These are phyloP conservation scores for Macaria liturata DNA, from an alignment of 2,888 invertebrate genomes.

Conservation along the genomic window DNA sequence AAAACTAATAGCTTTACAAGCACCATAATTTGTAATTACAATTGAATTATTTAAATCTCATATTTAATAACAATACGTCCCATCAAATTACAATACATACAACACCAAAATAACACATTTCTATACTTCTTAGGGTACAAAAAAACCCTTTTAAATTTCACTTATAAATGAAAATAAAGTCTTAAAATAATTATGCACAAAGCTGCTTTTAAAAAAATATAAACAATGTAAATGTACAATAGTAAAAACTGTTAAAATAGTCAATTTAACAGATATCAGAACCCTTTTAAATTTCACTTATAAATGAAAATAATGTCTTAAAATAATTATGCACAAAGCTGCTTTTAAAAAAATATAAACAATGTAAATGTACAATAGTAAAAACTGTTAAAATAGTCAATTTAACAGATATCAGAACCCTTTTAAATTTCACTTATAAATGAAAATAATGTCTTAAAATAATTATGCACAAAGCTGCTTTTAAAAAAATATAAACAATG, in stretches of 20 bases:
- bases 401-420: too few species aligned
- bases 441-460: too few species aligned
- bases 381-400: slow-evolving; percentile 3
- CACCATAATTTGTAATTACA: slow-evolving; percentile 66
- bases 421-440: too few species aligned
- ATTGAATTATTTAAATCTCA: slow-evolving; percentile 55
- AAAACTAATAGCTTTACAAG: slow-evolving; percentile 66
- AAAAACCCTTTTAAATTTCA: too few species aligned
- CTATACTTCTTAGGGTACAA: too few species aligned
- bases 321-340: too few species aligned
- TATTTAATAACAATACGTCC: slow-evolving; percentile 58
- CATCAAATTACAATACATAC: slow-evolving; percentile 24
- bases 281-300: too few species aligned
- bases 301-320: too few species aligned
- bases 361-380: background rate
- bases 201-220: background rate
- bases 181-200: too few species aligned
- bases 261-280: background rate
- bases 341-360: background rate
- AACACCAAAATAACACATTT: too few species aligned
- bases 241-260: slow-evolving; percentile 5
- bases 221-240: background rate
- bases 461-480: too few species aligned
- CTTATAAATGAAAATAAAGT: too few species aligned
- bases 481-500: background rate